Conservation (phyloP, 1,140 invertebrate genomes). For the Aphelenchoides besseyi region DNA sequence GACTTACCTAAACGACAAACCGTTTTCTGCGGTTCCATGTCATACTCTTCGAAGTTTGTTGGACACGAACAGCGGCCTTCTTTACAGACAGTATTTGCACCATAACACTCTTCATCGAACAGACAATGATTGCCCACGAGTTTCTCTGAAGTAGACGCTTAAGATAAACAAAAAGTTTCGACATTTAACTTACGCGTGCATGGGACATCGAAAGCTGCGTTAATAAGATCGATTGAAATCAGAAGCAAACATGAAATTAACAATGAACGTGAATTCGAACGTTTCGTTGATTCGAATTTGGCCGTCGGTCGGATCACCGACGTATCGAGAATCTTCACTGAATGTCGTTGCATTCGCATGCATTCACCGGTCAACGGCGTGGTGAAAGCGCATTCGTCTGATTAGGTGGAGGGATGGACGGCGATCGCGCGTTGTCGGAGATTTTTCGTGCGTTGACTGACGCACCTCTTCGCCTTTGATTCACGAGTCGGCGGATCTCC, state of each 20-base stretch:
- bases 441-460: not conserved
- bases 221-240: slow-evolving; percentile 2
- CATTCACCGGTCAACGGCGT: not conserved
- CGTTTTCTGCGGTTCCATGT: slow-evolving; percentile 52
- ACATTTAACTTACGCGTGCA: slow-evolving; percentile 49
- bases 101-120: slow-evolving; percentile 63
- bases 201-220: slow-evolving; percentile 50
- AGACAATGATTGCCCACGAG: slow-evolving; percentile 58
- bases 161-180: slow-evolving; percentile 3
- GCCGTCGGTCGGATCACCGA: not conserved
- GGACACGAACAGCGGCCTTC: slow-evolving; percentile 60
- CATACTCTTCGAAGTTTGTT: slow-evolving; percentile 62
- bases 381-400: not conserved
- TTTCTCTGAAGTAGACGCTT: slow-evolving; percentile 55
- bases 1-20: slow-evolving; percentile 56
- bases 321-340: not conserved
- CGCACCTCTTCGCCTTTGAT: not conserved
- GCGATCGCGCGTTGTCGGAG: not conserved
- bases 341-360: not conserved
- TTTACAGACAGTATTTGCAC: slow-evolving; percentile 58
- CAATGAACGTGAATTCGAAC: not conserved
- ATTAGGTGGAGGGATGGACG: not conserved
- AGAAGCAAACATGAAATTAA: slow-evolving; percentile 16
- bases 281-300: not conserved
- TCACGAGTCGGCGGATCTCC: not conserved